Conservation (phyloP, 2,888 invertebrate species). For the Chrysolina haemoptera region DNA sequence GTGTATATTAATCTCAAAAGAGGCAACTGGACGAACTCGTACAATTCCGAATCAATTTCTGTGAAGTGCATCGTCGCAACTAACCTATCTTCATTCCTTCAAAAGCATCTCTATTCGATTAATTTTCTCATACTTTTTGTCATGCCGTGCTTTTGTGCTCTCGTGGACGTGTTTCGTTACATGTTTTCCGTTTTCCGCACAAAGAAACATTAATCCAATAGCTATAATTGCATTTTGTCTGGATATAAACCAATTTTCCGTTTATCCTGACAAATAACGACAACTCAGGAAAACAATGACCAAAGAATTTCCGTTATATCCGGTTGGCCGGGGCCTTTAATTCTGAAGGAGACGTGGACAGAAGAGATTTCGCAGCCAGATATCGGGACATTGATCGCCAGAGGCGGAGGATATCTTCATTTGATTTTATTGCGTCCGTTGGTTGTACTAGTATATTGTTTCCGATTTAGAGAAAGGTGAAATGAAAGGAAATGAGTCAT, state of each 20-base stretch:
- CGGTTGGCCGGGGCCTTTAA: slow-evolving; percentile 27
- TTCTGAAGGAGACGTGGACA: slow-evolving; percentile 28
- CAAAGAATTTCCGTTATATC: slow-evolving; percentile 43
- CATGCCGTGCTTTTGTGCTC: slow-evolving; percentile 16
- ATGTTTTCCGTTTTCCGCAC: slow-evolving; percentile 29
- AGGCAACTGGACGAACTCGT: no score
- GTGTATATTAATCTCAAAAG: no score
- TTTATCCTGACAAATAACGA: slow-evolving; percentile 60
- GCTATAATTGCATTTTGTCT: slow-evolving; percentile 55
- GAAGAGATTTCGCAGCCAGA: slow-evolving; percentile 25
- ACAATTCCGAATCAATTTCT: no score
- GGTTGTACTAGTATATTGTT: neutral
- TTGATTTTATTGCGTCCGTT: slow-evolving; percentile 15
- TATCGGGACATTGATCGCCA: slow-evolving; percentile 17
- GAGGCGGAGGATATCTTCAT: slow-evolving; percentile 6
- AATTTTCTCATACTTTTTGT: slow-evolving; percentile 1
- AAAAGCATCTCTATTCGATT: slow-evolving; percentile 11
- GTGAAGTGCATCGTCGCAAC: no score
- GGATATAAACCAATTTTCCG: slow-evolving; percentile 57
- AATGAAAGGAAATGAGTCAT: neutral
- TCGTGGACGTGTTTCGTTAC: slow-evolving; percentile 24
- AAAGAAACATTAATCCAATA: slow-evolving; percentile 51
- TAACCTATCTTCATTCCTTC: neutral
- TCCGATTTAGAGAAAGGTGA: neutral
- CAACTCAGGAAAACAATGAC: slow-evolving; percentile 52